phyloP scores from a whole-genome alignment of 2,888 invertebrate species.

The Tryphoninae sp. region DNA sequence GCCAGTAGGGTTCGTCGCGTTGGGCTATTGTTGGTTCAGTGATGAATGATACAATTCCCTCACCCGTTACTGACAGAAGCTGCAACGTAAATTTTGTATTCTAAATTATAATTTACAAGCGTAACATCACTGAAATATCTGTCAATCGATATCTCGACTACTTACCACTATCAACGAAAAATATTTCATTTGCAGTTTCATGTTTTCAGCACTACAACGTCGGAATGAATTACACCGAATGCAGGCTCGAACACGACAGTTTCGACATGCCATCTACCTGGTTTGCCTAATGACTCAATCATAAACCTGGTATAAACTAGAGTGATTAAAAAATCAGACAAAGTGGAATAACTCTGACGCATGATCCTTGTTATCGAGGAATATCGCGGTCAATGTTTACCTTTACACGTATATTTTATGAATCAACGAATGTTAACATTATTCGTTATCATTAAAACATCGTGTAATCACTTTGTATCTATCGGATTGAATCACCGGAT shows the following conservation, averaged over 20 bases:
- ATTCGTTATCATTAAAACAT: conserved; percentile 69
- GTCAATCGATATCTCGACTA: background rate
- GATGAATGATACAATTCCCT: conserved; percentile 11
- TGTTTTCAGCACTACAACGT: conserved; percentile 34
- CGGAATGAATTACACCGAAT: conserved; percentile 12
- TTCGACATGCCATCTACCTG: conserved; percentile 48
- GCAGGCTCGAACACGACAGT: conserved; percentile 49
- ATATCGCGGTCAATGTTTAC: conserved; percentile 62
- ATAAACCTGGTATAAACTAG: conserved; percentile 39
- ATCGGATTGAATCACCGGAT: conserved; percentile 58
- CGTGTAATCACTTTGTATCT: conserved; percentile 62
- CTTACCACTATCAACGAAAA: conserved; percentile 50
- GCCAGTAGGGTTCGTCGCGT: conserved; percentile 68
- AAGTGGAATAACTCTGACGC: conserved; percentile 35
- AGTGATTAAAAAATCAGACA: conserved; percentile 38
- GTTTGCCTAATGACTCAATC: conserved; percentile 70
- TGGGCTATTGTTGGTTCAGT: conserved; percentile 22
- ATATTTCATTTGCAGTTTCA: background rate
- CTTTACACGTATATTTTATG: conserved; percentile 36
- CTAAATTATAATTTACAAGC: background rate
- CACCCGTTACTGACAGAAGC: conserved; percentile 39
- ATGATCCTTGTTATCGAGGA: conserved; percentile 57
- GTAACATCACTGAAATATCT: background rate
- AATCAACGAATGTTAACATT: conserved; percentile 71
- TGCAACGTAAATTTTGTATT: conserved; percentile 34